Evolutionary conservation across 92 coral and sea anemone genomes (phyloP).

Genomic region (Galaxea fascicularis): DNA sequence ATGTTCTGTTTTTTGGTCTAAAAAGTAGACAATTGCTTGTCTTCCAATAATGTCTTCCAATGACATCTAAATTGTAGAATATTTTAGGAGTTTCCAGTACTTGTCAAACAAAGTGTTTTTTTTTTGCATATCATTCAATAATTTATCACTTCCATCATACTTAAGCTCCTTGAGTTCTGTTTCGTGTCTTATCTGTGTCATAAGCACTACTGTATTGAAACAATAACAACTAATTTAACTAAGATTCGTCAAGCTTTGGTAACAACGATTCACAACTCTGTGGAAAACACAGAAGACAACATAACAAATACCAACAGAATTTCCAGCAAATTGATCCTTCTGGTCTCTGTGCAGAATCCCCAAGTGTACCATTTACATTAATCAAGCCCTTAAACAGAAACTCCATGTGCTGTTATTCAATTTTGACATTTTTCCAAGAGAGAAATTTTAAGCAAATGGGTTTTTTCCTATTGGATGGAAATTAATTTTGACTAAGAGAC

Average conservation of each 20-base stretch:
- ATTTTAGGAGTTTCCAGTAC: no score
- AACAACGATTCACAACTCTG: neutral
- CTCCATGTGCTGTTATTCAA: no score
- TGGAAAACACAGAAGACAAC: neutral
- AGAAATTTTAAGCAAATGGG: neutral
- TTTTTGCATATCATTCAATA: slow-evolving; percentile 17
- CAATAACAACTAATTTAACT: neutral
- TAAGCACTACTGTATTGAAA: neutral
- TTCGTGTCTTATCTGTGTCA: neutral
- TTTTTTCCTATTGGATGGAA: neutral
- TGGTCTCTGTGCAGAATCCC: neutral
- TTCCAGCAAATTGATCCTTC: neutral
- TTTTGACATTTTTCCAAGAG: no score
- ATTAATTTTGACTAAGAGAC: neutral
- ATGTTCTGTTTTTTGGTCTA: no score
- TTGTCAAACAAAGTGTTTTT: neutral
- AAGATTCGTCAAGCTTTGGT: neutral
- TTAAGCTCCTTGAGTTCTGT: neutral
- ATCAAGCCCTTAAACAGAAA: no score
- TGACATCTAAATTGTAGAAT: no score
- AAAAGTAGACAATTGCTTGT: no score
- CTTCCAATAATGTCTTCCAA: no score
- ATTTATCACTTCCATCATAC: slow-evolving; percentile 16
- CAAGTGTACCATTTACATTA: neutral
- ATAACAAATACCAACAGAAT: neutral